Base-by-base conservation (phyloP, 1,140 invertebrate species). In the Medauroidea extradentata region DNA sequence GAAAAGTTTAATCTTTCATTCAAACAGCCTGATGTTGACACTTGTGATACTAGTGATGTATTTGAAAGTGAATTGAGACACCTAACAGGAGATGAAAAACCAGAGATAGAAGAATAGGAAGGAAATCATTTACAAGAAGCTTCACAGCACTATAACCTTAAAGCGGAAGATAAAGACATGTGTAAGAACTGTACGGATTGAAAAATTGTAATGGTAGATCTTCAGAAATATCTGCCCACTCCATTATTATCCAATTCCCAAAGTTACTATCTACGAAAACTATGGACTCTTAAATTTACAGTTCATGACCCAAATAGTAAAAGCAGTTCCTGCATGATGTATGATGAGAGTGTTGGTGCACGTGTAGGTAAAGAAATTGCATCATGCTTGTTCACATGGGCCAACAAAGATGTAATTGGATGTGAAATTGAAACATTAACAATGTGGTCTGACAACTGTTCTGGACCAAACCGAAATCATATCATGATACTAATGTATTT, bases 381-480 rank as follows among this genome's bases (percentile, higher is more conserved):
- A 16, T 60, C 58, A 14, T 55, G 51, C 29, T 24, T 60, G 19
- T 16, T 18, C n/a, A 60, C 44, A 38, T 57, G 58, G 52, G 52
- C 58, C n/a, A 38, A 25, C 19, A 27, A 19, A n/a, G 34, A 42
- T 13, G 34, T 57, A 25, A 21, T 27, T 44, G 49, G 29, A 34
- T 7, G 39, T 24, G 19, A 44, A 21, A 56, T 29, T 24, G 41
- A 60, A 48, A 52, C 13, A 24, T 21, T 44, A 23, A 56, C 42
- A n/a, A 21, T 57, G 24, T 60, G 58, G 52, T 56, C 53, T 13
- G 52, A 57, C 52, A 60, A 60, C 27, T 60, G 58, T 18, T 41
- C 38, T 23, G 52, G 53, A 5, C 53, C 50, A 60, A 60, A 60
- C 51, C 14, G 52, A 27, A 60, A 60, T 42, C 16, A 46, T 41